phyloP scores from a whole-genome alignment of 1,140 invertebrate genomes.

The Archivesica marissinica region DNA sequence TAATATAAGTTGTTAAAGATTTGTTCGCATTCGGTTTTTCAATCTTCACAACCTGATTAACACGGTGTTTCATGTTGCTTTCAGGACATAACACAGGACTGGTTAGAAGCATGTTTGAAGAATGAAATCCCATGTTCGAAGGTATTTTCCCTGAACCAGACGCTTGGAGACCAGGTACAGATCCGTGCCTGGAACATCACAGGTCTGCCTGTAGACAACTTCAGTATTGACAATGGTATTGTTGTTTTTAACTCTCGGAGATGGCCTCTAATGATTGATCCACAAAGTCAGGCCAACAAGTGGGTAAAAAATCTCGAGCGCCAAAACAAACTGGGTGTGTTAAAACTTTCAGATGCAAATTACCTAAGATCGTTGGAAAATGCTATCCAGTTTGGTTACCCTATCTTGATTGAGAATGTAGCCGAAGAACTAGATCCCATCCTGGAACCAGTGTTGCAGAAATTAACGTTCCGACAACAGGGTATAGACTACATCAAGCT shows the following conservation, averaged over 20 bases:
- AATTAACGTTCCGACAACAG: conserved; percentile 83
- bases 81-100: conserved; percentile 80
- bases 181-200: conserved; percentile 84
- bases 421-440: conserved; percentile 84
- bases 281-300: conserved; percentile 86
- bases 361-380: conserved; percentile 83
- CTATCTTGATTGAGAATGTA: conserved; percentile 84
- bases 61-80: too few relatives aligned
- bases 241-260: conserved; percentile 83
- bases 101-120: conserved; percentile 78
- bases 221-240: conserved; percentile 85
- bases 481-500: conserved; percentile 84
- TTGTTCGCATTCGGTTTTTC: too few relatives aligned
- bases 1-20: too few relatives aligned
- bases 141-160: conserved; percentile 81
- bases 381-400: conserved; percentile 83
- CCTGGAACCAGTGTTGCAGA: conserved; percentile 83
- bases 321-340: conserved; percentile 81
- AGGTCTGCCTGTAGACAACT: conserved; percentile 83
- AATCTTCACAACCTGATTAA: too few relatives aligned
- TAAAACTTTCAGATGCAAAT: conserved; percentile 83
- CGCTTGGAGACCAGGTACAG: conserved; percentile 83
- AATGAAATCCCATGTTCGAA: conserved; percentile 83
- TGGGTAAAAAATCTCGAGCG: conserved; percentile 96
- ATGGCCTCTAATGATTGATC: conserved; percentile 85